Conservation (phyloP, 2,888 invertebrate species). For the Diarsia rubi region DNA sequence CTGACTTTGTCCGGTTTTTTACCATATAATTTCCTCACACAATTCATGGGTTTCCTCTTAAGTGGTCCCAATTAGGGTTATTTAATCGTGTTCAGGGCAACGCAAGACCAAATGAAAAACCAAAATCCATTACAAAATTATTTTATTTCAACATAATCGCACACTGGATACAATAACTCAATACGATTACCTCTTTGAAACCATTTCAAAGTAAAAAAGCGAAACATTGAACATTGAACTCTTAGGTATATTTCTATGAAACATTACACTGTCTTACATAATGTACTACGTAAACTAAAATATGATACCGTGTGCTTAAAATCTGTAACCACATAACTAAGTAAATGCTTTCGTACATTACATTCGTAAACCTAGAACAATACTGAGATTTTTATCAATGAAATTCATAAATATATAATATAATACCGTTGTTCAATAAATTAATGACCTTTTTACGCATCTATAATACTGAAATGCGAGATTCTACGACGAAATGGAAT, state of each 20-base stretch:
- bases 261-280: conserved; percentile 16
- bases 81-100: too few species aligned
- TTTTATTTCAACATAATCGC: conserved; percentile 74
- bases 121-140: conserved; percentile 67
- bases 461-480: conserved; percentile 63
- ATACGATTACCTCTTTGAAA: conserved; percentile 49
- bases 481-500: conserved; percentile 64
- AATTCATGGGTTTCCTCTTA: too few species aligned
- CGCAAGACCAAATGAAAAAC: conserved; percentile 33
- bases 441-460: conserved; percentile 26
- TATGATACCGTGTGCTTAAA: conserved; percentile 50
- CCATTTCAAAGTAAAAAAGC: conserved; percentile 28
- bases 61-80: too few species aligned
- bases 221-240: conserved; percentile 30
- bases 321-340: conserved; percentile 48
- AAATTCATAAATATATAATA: conserved; percentile 47
- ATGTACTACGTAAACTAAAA: conserved; percentile 10
- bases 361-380: conserved; percentile 50
- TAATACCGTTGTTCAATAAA: conserved; percentile 37
- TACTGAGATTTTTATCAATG: conserved; percentile 62
- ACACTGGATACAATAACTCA: conserved; percentile 66
- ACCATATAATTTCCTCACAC: too few species aligned
- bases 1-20: too few species aligned
- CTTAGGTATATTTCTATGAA: conserved; percentile 1
- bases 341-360: conserved; percentile 52